Evolutionary conservation across 2,888 invertebrate species (phyloP).

Genomic region (Sinhomidia bicolor): DNA sequence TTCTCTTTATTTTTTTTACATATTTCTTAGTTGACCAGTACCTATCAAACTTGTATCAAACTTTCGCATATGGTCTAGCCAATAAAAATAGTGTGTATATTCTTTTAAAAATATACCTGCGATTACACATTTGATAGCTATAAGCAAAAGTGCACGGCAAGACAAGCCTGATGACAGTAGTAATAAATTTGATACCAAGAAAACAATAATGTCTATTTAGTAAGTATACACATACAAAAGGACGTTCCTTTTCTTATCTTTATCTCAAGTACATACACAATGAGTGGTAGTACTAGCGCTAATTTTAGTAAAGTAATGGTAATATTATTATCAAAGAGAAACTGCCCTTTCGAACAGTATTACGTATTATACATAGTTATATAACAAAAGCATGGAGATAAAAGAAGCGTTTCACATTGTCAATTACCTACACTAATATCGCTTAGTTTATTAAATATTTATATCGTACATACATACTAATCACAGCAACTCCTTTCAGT

Average conservation of each 20-base stretch:
- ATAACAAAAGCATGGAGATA: not conserved
- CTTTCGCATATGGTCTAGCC: not conserved
- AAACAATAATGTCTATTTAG: conserved; percentile 7
- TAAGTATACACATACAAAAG: too few species aligned
- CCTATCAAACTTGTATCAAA: not conserved
- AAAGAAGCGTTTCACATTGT: not conserved
- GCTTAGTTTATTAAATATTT: not conserved
- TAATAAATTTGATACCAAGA: conserved; percentile 14
- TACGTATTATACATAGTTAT: not conserved
- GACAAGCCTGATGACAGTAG: not conserved
- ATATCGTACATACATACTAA: not conserved
- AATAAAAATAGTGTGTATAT: not conserved
- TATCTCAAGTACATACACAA: not conserved
- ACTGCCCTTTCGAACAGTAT: not conserved
- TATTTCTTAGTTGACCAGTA: not conserved
- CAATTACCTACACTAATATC: not conserved
- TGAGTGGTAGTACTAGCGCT: not conserved
- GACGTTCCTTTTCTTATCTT: not conserved
- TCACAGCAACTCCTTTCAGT: not conserved
- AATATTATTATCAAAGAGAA: conserved; percentile 16
- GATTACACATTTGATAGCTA: not conserved
- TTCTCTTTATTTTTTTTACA: not conserved
- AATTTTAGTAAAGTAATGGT: not conserved
- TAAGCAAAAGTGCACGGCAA: not conserved
- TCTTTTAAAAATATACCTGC: not conserved